These are phyloP conservation scores for Dysmachus trigonus DNA, from an alignment of 2,888 invertebrate species.

Conservation along the genomic window DNA sequence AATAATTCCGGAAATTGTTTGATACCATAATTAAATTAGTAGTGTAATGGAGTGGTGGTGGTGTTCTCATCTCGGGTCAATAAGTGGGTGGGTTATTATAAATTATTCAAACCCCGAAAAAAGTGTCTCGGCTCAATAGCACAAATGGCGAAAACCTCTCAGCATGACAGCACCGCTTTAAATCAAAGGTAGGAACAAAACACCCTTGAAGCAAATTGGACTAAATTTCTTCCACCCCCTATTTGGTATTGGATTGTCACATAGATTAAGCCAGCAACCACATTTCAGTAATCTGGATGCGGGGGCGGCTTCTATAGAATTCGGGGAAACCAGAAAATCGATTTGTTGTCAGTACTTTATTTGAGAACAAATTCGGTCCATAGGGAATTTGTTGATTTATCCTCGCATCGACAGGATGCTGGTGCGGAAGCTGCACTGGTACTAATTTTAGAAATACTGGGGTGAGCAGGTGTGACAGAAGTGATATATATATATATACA, in stretches of 20 bases:
- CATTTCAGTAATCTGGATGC: slow-evolving; percentile 6
- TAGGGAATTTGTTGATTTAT: slow-evolving; percentile 45
- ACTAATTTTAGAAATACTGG: neutral
- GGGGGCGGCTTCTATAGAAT: neutral
- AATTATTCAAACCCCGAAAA: neutral
- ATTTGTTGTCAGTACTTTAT: slow-evolving; percentile 33
- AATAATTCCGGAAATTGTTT: neutral
- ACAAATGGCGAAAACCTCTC: neutral
- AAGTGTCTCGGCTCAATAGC: neutral
- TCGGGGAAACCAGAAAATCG: slow-evolving; percentile 13
- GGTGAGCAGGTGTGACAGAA: neutral
- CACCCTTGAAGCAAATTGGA: neutral
- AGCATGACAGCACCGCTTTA: neutral
- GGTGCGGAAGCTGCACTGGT: neutral
- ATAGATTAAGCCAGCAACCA: slow-evolving; percentile 8
- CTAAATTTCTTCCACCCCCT: neutral
- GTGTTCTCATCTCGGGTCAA: neutral
- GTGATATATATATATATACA: neutral
- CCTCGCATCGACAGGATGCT: slow-evolving; percentile 13
- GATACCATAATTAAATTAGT: neutral
- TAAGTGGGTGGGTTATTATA: neutral
- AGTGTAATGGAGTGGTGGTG: neutral
- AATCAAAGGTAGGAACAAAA: neutral
- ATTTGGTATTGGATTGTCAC: neutral
- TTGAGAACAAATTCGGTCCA: slow-evolving; percentile 42